Evolutionary conservation across 1,140 invertebrate genomes (phyloP), one percentile per base, ranked within the genome.

Genomic region (Vanessa tameamea): DNA sequence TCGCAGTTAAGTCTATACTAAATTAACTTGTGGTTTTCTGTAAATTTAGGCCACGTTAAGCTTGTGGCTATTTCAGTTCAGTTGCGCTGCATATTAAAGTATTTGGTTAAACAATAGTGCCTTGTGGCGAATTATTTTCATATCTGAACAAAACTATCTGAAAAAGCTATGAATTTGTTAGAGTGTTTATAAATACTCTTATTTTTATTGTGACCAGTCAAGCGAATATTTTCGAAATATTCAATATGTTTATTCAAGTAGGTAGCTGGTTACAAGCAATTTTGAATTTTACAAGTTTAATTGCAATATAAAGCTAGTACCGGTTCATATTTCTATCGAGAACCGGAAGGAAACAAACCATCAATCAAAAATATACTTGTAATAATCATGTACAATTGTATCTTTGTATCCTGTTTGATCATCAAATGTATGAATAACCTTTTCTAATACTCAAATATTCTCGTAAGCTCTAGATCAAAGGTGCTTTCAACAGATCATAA

Each of bases 21-120:
- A 64, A 64, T 47, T 59, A 61, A 61, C 63, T 64, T 43, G 63
- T 48, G 43, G 63, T 47, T 20, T 64, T 64, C n/a, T 47, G 63
- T 26, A 16, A 47, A 64, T 43, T 47, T 64, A 64, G 63, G 63
- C 16, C 47, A 48, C 63, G 37, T 64, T 64, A 48, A 47, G 63
- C 63, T 64, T 20, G n/a, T 47, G 43, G 63, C 63, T 64, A 48
- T 64, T 64, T 47, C 26, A 64, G 26, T 61, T 31, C 26, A 37
- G 57, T 61, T 12, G 31, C 57, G 53, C 57, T 57, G 55, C 55
- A 57, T 57, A 57, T 57, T 57, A 23, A 51, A 61, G 57, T 61
- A 61, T 61, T 61, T 61, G 57, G 23, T 61, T 61, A 31, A 59
- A 37, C 23, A 61, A 61, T 31, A 57, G 53, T 50, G 48, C 15